Conservation (phyloP, 2,888 invertebrate genomes). For the Bibio marci region DNA sequence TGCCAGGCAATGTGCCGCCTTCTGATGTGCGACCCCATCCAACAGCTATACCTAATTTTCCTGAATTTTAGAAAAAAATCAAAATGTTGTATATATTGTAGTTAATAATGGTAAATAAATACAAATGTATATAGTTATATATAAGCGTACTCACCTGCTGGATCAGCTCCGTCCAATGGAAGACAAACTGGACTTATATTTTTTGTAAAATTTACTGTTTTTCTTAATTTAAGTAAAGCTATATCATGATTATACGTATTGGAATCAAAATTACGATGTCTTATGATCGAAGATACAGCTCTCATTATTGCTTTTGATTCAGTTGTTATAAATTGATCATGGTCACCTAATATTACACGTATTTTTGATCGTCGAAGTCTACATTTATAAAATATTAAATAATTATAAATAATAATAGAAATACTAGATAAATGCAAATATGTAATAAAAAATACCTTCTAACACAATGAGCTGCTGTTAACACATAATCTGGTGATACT, state of each 20-base stretch:
- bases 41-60: slow-evolving; percentile 50
- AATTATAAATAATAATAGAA: not conserved
- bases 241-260: slow-evolving; percentile 79
- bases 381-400: not conserved
- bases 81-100: not conserved
- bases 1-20: slow-evolving; percentile 59
- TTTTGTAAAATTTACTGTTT: slow-evolving; percentile 54
- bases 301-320: slow-evolving; percentile 68
- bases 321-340: slow-evolving; percentile 62
- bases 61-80: slow-evolving; percentile 14
- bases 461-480: slow-evolving; percentile 78
- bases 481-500: slow-evolving; percentile 64
- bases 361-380: slow-evolving; percentile 66
- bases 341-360: slow-evolving; percentile 66
- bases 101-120: no score
- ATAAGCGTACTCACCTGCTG: slow-evolving; percentile 34
- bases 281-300: slow-evolving; percentile 57
- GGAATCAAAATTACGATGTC: slow-evolving; percentile 68
- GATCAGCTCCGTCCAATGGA: slow-evolving; percentile 34
- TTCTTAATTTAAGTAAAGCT: slow-evolving; percentile 57
- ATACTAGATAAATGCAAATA: not conserved
- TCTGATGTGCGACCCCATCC: slow-evolving; percentile 73
- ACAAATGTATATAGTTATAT: no score
- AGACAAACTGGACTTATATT: slow-evolving; percentile 51
- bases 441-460: slow-evolving; percentile 35